phyloP scores from a whole-genome alignment of 2,797 vertebrate genomes.

The Iguana delicatissima region DNA sequence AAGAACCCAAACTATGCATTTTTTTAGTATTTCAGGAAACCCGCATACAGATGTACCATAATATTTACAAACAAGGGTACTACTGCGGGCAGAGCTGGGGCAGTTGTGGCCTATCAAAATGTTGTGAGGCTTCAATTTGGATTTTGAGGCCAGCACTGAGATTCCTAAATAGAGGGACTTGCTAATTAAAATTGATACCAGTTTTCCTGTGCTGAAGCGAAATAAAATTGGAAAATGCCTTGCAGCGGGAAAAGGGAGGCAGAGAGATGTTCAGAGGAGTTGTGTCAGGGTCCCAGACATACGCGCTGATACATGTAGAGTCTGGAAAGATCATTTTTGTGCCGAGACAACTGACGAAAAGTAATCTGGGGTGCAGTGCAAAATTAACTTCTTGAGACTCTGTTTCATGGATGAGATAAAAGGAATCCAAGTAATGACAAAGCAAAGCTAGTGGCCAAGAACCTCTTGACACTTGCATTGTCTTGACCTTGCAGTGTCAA shows the following conservation, averaged over 20 bases:
- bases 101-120: too few species aligned
- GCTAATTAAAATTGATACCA: neutral
- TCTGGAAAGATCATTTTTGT: too few species aligned
- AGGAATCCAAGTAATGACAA: neutral
- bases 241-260: neutral
- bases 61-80: neutral
- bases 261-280: neutral
- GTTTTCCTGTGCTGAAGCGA: neutral
- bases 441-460: too few species aligned
- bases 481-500: too few species aligned
- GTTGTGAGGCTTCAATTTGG: too few species aligned
- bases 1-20: neutral
- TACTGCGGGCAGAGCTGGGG: neutral
- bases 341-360: too few species aligned
- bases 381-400: too few species aligned
- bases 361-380: too few species aligned
- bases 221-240: neutral
- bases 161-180: too few species aligned
- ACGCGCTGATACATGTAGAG: neutral
- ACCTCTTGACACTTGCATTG: too few species aligned
- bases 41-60: neutral
- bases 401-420: neutral
- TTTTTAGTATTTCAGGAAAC: neutral
- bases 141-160: neutral
- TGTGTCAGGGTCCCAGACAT: neutral